These are phyloP conservation scores for Microplitis manilae DNA, from an alignment of 2,888 invertebrate genomes.

Conservation along the genomic window DNA sequence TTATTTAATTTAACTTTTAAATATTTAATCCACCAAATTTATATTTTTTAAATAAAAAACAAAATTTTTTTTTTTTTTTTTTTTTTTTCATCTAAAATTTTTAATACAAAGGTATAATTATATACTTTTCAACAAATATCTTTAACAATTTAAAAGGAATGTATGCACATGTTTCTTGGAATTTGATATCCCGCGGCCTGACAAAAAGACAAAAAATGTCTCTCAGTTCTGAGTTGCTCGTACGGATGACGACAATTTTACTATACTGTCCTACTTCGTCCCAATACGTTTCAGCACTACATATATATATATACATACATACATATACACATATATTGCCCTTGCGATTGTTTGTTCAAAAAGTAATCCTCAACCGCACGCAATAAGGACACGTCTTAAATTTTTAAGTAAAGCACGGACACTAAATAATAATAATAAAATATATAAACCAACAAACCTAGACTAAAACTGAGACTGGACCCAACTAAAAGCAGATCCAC, in stretches of 20 bases:
- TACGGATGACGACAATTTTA: constrained; percentile 58
- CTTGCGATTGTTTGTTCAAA: constrained; percentile 63
- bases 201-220: constrained; percentile 36
- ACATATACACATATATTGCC: constrained; percentile 60
- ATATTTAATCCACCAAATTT: not conserved
- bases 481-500: not conserved
- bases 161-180: constrained; percentile 5
- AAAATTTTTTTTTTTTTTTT: too few relatives aligned
- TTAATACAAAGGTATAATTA: not conserved
- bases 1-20: not conserved
- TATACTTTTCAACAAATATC: constrained; percentile 12
- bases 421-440: not conserved
- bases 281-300: constrained; percentile 42
- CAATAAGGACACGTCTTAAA: constrained; percentile 8
- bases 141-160: constrained; percentile 18
- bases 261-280: constrained; percentile 42
- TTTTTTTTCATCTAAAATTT: not conserved
- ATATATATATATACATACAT: constrained; percentile 15
- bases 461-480: constrained; percentile 13
- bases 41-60: too few relatives aligned
- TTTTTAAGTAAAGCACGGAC: not conserved
- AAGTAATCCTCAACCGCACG: constrained; percentile 63
- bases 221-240: constrained; percentile 24
- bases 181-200: constrained; percentile 41
- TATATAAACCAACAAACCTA: not conserved